Percentiles rank a stretch among this genome's conserved stretches.
Evolutionary conservation across 2,888 invertebrate species (phyloP).

Genomic region (Ernsta delagoae): DNA sequence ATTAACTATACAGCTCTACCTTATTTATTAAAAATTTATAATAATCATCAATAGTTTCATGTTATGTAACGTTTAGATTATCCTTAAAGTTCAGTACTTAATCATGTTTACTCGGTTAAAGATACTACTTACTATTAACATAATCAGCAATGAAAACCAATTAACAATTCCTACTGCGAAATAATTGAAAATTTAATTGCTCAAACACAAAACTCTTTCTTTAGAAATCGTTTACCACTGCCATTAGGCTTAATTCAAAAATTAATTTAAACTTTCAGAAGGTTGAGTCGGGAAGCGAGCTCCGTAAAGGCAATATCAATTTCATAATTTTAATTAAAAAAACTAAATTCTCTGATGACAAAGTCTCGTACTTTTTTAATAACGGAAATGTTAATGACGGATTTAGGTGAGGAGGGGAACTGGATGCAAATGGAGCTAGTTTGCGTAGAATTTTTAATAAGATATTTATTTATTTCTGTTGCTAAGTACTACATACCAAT

Average conservation of each 20-base stretch:
- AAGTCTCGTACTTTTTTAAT: conserved; percentile 84
- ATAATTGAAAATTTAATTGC: conserved; percentile 78
- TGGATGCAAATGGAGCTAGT: conserved; percentile 45
- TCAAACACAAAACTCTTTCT: conserved; percentile 76
- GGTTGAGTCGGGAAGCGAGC: conserved; percentile 75
- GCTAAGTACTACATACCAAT: background rate
- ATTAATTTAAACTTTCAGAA: conserved; percentile 85
- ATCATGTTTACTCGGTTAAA: conserved; percentile 1
- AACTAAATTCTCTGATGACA: conserved; percentile 83
- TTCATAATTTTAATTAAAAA: conserved; percentile 86
- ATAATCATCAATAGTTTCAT: too few relatives aligned
- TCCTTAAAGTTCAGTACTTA: background rate
- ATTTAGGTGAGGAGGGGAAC: conserved; percentile 51
- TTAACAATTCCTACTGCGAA: conserved; percentile 65
- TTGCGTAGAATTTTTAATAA: conserved; percentile 57
- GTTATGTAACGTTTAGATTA: background rate
- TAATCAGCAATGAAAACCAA: conserved; percentile 63
- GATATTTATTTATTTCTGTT: conserved; percentile 34
- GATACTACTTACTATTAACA: conserved; percentile 3
- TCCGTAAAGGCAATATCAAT: conserved; percentile 84
- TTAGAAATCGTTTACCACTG: conserved; percentile 80
- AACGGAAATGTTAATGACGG: conserved; percentile 80
- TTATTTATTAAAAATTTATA: too few relatives aligned
- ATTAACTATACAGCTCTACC: too few relatives aligned
- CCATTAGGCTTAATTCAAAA: conserved; percentile 84